Evolutionary conservation across 2,888 invertebrate species (phyloP).

Genomic region (Leuctra nigra): DNA sequence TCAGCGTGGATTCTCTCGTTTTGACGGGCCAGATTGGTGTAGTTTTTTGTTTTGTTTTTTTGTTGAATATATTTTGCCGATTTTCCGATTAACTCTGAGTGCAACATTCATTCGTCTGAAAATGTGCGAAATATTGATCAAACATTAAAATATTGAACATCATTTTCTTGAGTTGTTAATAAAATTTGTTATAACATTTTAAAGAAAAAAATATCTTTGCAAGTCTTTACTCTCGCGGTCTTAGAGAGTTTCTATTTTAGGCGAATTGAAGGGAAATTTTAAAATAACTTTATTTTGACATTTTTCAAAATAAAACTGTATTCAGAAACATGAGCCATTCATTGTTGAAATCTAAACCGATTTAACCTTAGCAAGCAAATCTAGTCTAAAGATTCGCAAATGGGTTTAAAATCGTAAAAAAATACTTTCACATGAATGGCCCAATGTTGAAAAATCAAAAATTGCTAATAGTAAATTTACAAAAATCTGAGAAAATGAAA

Average conservation of each 20-base stretch:
- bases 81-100: neutral
- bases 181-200: neutral
- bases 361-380: too few species aligned
- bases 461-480: too few species aligned
- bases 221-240: neutral
- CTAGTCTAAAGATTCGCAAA: too few species aligned
- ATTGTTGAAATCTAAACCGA: too few species aligned
- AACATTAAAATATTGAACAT: neutral
- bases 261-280: neutral
- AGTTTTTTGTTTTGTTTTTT: neutral
- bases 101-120: conserved; percentile 12
- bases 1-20: conserved; percentile 10
- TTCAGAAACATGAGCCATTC: too few species aligned
- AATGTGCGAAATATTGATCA: neutral
- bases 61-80: neutral
- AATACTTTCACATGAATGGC: too few species aligned
- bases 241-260: neutral
- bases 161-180: neutral
- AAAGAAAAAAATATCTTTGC: too few species aligned
- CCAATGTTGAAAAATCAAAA: neutral
- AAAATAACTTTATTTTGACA: too few species aligned
- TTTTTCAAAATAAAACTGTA: too few species aligned
- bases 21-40: neutral
- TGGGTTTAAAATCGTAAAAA: too few species aligned
- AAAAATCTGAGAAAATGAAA: too few species aligned